A percentile compares a stretch with the other conserved stretches of the same genome.
Conservation (phyloP, 92 coral and sea anemone species). For the Phenganax marumi region DNA sequence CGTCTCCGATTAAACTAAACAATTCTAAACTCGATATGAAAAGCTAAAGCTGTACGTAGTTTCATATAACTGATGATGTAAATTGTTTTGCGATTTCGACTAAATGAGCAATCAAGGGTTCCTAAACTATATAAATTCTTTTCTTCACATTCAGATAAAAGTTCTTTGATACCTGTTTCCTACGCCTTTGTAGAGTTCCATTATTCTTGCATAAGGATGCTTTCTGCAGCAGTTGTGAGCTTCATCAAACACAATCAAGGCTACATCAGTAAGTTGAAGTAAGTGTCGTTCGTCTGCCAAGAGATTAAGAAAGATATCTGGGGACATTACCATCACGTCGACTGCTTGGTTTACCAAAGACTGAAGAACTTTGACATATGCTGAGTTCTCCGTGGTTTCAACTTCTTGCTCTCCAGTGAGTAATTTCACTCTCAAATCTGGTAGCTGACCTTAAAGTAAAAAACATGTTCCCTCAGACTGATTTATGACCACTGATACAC, state of each 20-base stretch:
- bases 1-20: too few species aligned
- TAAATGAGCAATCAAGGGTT: too few species aligned
- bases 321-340: slow-evolving; percentile 81
- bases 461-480: not conserved
- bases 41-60: too few species aligned
- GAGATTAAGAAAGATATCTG: slow-evolving; percentile 78
- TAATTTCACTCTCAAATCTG: slow-evolving; percentile 63
- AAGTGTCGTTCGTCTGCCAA: slow-evolving; percentile 61
- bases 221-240: slow-evolving; percentile 85
- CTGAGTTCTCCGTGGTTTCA: slow-evolving; percentile 55
- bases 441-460: slow-evolving; percentile 56
- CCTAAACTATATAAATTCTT: not conserved
- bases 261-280: slow-evolving; percentile 71
- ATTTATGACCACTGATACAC: too few species aligned
- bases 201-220: slow-evolving; percentile 78
- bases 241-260: slow-evolving; percentile 82
- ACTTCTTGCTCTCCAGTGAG: slow-evolving; percentile 61
- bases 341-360: slow-evolving; percentile 61
- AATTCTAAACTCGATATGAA: too few species aligned
- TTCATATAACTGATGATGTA: too few species aligned
- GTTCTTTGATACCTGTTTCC: not conserved
- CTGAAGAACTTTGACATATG: slow-evolving; percentile 57
- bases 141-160: slow-evolving; percentile 10
- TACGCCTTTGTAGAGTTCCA: slow-evolving; percentile 62
- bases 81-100: too few species aligned